Percentiles rank a stretch among this genome's conserved stretches.
Evolutionary conservation across 2,888 invertebrate genomes (phyloP).

Genomic region (Acanthosoma haemorrhoidale): DNA sequence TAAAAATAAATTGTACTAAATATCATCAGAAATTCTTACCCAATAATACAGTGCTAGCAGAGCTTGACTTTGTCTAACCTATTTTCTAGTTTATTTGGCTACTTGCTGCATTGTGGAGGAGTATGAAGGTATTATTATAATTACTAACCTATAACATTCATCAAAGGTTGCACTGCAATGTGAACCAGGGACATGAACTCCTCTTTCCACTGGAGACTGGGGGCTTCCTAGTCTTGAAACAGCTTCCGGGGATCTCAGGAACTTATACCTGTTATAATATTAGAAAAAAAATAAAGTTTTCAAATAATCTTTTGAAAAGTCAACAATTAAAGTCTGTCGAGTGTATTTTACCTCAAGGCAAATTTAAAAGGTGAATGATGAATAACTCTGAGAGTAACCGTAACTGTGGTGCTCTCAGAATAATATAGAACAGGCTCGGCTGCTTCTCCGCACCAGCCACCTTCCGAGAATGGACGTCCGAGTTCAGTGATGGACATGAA

Average conservation of each 20-base stretch:
- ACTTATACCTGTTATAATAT: constrained; percentile 55
- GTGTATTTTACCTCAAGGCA: constrained; percentile 57
- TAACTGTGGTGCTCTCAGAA: constrained; percentile 81
- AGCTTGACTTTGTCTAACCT: too few species aligned
- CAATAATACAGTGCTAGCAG: too few species aligned
- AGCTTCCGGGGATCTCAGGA: constrained; percentile 67
- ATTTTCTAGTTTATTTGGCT: too few species aligned
- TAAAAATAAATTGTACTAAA: too few species aligned
- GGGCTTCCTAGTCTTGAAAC: constrained; percentile 62
- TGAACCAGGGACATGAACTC: constrained; percentile 72
- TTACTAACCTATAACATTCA: constrained; percentile 62
- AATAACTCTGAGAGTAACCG: constrained; percentile 63
- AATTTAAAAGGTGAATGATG: constrained; percentile 70
- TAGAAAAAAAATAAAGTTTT: not conserved
- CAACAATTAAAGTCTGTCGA: not conserved
- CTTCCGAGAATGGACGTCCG: constrained; percentile 80
- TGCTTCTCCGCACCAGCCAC: constrained; percentile 83
- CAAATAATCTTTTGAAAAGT: not conserved
- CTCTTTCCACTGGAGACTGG: constrained; percentile 72
- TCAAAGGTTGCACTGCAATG: constrained; percentile 80
- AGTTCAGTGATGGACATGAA: constrained; percentile 83
- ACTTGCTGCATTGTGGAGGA: too few species aligned
- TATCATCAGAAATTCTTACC: too few species aligned
- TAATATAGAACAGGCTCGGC: constrained; percentile 83
- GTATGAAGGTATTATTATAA: too few species aligned